Evolutionary conservation across 2,113 vertebrate species (phyloP).

Genomic region (Piaya cayana): DNA sequence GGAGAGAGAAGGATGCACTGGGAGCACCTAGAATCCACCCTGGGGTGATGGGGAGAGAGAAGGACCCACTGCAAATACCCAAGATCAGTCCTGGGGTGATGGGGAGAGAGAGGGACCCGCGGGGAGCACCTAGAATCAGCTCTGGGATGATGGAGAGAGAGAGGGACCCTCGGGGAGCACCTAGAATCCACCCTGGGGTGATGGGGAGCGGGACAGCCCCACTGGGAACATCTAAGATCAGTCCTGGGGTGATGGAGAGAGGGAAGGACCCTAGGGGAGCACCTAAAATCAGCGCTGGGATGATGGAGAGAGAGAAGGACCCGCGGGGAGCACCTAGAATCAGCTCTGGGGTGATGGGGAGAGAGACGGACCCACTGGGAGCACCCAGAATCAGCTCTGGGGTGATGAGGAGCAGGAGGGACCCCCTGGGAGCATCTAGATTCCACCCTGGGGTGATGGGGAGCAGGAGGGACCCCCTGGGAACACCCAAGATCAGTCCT

Average conservation of each 20-base stretch:
- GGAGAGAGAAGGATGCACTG: too few relatives aligned
- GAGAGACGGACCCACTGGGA: neutral
- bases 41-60: neutral
- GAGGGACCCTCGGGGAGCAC: neutral
- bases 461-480: neutral
- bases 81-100: too few relatives aligned
- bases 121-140: neutral
- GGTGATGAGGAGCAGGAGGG: neutral
- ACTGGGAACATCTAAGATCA: neutral
- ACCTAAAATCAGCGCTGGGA: too few relatives aligned
- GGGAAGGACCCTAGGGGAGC: too few relatives aligned
- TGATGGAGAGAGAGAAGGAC: too few relatives aligned
- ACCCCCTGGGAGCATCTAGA: neutral
- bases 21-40: neutral
- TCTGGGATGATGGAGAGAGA: neutral
- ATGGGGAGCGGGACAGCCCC: neutral
- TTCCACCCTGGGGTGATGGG: neutral
- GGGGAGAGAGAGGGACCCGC: neutral
- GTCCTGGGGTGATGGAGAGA: too few relatives aligned
- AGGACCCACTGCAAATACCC: too few relatives aligned
- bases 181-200: too few relatives aligned
- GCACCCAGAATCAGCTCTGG: neutral
- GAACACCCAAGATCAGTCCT: neutral
- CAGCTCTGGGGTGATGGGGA: too few relatives aligned
- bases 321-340: too few relatives aligned